Base-by-base conservation (phyloP, 2,888 invertebrate species). In the Diarsia dahlii region DNA sequence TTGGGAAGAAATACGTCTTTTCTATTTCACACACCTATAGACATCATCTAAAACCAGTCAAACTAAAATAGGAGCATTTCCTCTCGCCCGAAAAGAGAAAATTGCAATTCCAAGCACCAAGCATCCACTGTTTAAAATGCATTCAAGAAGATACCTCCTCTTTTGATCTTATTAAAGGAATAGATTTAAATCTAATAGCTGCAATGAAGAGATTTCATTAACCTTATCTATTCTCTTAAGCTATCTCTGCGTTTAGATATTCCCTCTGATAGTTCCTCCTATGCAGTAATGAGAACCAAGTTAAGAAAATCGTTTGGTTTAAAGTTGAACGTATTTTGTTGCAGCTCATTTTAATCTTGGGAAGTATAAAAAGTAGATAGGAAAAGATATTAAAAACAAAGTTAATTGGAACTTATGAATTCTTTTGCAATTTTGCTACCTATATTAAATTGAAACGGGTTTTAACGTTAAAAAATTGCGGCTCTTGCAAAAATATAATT, bases 151-250 rank as follows among this genome's bases (percentile, higher is more conserved):
- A 72, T 78, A 68, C 62, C 20, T 46, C 64, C 28, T 54, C 56
- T 67, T 67, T 73, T 66, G 39, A 77, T 54, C 73, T 78, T 76
- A 86, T 75, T 78, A 76, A 75, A 76, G 34, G 52, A 76, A 63
- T 69, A 84, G 77, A 81, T 83, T 86, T 66, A 74, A 84, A 83
- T 86, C 76, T 73, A 80, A 83, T 69, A 74, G 80, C 46, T 20
- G 45, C 60, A 74, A 69, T 74, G 76, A 68, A 65, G 68, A 67
- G 76, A 80, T 81, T 74, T 85, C 76, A 82, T 84, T 78, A 85
- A 28, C 71, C 34, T 50, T 71, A 71, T 71, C 78, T 78, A 70
- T 82, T 83, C 62, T 78, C 56, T 80, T 65, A 56, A 64, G 73
- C 65, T 60, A 74, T 65, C 50, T 77, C 74, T 72, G 64, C 64